Percentiles rank a stretch among this genome's conserved stretches.
Conservation (phyloP, 2,797 vertebrate species). For the Sebastes wilsoni region DNA sequence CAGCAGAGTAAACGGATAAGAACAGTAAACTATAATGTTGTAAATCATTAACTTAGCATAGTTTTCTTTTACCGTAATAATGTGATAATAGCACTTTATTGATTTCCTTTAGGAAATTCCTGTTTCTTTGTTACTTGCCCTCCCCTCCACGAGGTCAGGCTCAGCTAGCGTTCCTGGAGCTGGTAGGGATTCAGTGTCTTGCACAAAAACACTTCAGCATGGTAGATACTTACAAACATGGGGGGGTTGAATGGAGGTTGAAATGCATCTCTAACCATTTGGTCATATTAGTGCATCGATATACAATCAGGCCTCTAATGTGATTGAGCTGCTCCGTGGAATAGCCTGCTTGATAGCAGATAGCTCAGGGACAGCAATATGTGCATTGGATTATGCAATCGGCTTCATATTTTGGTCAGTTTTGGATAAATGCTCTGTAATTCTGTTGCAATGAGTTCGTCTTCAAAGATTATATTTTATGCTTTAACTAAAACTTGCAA, state of each 20-base stretch:
- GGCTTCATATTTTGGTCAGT: neutral
- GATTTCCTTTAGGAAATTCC: neutral
- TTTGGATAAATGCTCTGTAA: neutral
- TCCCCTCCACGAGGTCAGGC: conserved; percentile 15
- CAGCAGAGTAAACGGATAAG: neutral
- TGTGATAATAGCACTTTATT: neutral
- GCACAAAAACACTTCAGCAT: conserved; percentile 38
- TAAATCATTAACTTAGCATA: neutral
- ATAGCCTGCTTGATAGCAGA: neutral
- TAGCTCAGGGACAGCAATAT: neutral
- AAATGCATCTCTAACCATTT: conserved; percentile 43
- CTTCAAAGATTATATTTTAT: neutral
- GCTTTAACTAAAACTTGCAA: neutral
- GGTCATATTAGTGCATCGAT: conserved; percentile 29
- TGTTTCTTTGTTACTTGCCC: conserved; percentile 1
- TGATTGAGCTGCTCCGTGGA: neutral
- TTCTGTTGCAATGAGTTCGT: neutral
- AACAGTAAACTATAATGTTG: neutral
- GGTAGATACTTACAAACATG: conserved; percentile 39
- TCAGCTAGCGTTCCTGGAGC: conserved; percentile 27
- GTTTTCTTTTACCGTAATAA: neutral
- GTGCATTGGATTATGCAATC: neutral
- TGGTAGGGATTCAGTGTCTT: conserved; percentile 11
- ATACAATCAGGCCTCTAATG: conserved; percentile 16
- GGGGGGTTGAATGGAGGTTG: conserved; percentile 24